Conservation (phyloP, 2,113 vertebrate genomes). For the Odocoileus virginianus region DNA sequence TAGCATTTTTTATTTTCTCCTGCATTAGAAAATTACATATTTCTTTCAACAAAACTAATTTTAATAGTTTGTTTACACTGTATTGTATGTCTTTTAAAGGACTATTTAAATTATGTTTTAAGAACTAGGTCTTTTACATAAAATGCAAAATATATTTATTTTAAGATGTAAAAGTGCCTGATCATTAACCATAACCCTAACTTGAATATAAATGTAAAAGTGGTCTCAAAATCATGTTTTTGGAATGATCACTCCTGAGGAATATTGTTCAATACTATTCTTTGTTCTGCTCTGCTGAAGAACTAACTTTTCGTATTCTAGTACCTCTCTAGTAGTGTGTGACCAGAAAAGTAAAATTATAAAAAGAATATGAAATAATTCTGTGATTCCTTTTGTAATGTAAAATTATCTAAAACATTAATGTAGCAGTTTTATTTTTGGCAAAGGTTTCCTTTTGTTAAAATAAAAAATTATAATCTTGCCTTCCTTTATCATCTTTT, state of each 20-base stretch:
- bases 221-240: background rate
- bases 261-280: background rate
- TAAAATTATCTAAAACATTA: constrained; percentile 27
- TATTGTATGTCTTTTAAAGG: background rate
- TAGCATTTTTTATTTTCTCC: background rate
- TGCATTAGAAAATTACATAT: background rate
- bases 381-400: background rate
- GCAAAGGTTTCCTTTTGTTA: background rate
- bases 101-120: constrained; percentile 12
- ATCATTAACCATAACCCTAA: background rate
- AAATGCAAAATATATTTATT: background rate
- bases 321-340: background rate
- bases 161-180: background rate
- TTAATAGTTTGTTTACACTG: background rate
- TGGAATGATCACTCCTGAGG: background rate
- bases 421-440: background rate
- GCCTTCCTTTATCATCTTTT: background rate
- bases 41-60: background rate
- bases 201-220: background rate
- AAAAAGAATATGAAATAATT: background rate
- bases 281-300: background rate
- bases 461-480: background rate
- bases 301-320: background rate
- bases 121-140: background rate
- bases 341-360: constrained; percentile 20